These are phyloP conservation scores for Rhegmatorhina hoffmannsi DNA, from an alignment of 2,113 vertebrate genomes.

Conservation along the genomic window DNA sequence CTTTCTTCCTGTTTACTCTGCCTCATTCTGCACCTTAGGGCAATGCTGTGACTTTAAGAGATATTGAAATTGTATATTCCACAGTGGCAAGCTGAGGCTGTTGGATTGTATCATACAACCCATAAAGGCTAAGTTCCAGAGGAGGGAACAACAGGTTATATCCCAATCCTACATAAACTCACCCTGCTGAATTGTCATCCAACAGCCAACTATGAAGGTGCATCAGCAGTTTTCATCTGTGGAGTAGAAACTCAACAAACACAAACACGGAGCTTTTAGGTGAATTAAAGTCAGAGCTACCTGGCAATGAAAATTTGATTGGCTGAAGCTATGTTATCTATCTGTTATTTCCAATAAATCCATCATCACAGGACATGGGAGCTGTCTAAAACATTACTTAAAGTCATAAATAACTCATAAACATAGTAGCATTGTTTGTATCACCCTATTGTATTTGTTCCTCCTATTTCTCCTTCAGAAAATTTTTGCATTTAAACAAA, in stretches of 20 bases:
- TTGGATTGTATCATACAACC: not conserved
- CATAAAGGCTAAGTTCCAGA: fast-evolving
- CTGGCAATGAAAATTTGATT: not conserved
- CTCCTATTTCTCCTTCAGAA: not conserved
- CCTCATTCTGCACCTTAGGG: not conserved
- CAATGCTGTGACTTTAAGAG: not conserved
- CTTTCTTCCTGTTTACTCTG: fast-evolving
- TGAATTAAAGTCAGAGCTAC: not conserved
- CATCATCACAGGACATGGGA: not conserved
- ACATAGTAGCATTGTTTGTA: not conserved
- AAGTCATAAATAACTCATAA: not conserved
- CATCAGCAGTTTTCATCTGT: not conserved
- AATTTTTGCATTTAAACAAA: not conserved
- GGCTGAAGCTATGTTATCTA: not conserved
- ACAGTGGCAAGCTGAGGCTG: not conserved
- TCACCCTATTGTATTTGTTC: not conserved
- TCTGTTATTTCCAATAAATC: not conserved
- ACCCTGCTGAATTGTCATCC: not conserved
- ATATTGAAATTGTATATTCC: not conserved
- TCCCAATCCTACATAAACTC: not conserved
- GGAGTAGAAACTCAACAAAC: not conserved
- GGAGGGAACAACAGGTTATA: not conserved
- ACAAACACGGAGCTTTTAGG: not conserved
- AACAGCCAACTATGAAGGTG: fast-evolving
- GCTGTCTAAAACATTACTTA: not conserved